phyloP scores from a whole-genome alignment of 2,797 vertebrate genomes.

The Leucoraja ocellata region DNA sequence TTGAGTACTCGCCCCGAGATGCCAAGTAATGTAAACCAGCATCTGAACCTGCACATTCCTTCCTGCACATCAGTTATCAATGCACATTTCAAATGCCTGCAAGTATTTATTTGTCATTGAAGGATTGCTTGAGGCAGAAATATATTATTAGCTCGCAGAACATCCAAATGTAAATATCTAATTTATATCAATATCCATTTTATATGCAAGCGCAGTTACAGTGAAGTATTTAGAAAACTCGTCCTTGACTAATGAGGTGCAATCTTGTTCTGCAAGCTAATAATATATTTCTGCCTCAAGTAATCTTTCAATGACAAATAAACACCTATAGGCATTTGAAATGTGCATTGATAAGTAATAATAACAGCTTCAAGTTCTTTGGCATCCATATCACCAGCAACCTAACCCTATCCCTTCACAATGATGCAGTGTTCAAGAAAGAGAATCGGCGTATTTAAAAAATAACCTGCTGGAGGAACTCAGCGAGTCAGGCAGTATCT shows the following conservation, averaged over 20 bases:
- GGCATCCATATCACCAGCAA: no score
- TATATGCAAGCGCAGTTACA: neutral
- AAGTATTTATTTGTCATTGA: conserved; percentile 13
- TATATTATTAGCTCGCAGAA: neutral
- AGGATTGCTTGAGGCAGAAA: neutral
- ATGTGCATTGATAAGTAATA: neutral
- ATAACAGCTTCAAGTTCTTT: no score
- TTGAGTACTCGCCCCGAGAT: no score
- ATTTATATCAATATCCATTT: neutral
- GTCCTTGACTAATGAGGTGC: conserved; percentile 9
- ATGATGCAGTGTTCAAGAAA: no score
- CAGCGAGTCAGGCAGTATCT: no score
- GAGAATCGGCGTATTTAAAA: no score
- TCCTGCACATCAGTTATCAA: neutral
- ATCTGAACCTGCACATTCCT: no score
- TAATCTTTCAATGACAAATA: conserved; percentile 10
- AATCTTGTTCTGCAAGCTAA: neutral
- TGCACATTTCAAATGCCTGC: conserved; percentile 23
- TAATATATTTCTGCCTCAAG: neutral
- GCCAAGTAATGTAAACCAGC: no score
- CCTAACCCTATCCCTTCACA: no score
- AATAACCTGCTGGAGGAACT: no score
- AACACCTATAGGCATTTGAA: conserved; percentile 29
- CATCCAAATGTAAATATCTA: neutral
- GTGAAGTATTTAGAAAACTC: neutral